Conservation (phyloP, 2,113 vertebrate species). For the Indicator maculatus region DNA sequence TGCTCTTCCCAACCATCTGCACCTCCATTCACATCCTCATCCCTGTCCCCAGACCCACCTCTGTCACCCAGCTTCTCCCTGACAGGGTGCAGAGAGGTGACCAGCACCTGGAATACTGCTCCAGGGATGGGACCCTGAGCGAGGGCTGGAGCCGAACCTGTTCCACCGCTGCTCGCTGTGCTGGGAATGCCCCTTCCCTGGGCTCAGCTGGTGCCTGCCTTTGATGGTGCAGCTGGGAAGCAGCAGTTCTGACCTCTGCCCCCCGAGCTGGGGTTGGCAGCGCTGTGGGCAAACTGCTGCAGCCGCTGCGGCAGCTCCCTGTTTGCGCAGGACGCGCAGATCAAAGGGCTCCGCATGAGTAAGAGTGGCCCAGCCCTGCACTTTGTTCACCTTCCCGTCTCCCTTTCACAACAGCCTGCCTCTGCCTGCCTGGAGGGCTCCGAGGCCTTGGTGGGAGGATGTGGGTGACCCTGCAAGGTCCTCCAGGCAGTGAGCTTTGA, state of each 20-base stretch:
- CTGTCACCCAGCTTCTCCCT: not conserved
- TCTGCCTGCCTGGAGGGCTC: constrained; percentile 43
- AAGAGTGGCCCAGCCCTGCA: constrained; percentile 17
- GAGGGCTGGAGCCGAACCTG: not conserved
- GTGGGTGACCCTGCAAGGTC: not conserved
- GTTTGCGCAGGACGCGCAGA: constrained; percentile 44
- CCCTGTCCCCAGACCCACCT: not conserved
- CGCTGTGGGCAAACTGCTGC: not conserved
- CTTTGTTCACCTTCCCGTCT: constrained; percentile 39
- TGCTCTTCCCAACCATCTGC: not conserved
- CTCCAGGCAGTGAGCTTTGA: not conserved
- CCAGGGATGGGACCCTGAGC: not conserved
- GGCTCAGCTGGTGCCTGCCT: accelerated
- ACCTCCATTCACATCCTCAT: not conserved
- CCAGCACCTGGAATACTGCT: not conserved
- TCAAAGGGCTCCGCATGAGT: constrained; percentile 68
- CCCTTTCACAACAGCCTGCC: constrained; percentile 36
- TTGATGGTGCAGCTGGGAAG: not conserved
- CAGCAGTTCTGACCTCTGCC: constrained; percentile 36
- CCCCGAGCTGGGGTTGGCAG: constrained; percentile 5
- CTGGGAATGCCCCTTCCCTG: not conserved
- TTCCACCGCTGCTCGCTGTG: accelerated
- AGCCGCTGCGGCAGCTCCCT: constrained; percentile 57
- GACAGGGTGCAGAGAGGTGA: accelerated
- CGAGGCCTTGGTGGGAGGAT: not conserved